Conservation (phyloP, 2,888 invertebrate species). For the Dolichomitus sp. region DNA sequence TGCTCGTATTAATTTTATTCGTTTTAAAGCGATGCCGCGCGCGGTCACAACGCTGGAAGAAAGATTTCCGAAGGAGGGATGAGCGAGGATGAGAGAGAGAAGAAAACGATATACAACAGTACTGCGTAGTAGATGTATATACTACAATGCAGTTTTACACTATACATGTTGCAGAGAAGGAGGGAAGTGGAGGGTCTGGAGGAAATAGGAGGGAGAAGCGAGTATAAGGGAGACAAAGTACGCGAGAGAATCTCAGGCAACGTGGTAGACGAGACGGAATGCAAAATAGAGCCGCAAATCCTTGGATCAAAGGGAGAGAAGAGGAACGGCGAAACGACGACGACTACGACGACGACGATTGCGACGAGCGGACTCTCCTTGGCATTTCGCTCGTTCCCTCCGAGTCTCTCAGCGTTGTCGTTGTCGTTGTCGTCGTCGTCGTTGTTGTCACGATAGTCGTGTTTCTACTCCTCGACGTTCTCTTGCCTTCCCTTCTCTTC, state of each 20-base stretch:
- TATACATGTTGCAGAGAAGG: constrained; percentile 58
- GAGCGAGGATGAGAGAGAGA: not conserved
- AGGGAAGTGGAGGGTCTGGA: constrained; percentile 22
- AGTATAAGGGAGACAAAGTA: constrained; percentile 68
- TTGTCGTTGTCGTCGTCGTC: constrained; percentile 54
- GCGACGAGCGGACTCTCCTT: constrained; percentile 71
- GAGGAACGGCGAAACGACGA: constrained; percentile 70
- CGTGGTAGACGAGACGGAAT: constrained; percentile 80
- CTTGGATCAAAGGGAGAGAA: constrained; percentile 79
- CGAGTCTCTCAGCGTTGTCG: constrained; percentile 48
- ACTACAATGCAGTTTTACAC: constrained; percentile 50
- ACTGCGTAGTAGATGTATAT: constrained; percentile 26
- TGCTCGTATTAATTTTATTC: constrained; percentile 65
- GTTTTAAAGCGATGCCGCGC: constrained; percentile 52
- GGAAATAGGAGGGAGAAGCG: constrained; percentile 54
- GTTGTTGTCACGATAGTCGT: constrained; percentile 71
- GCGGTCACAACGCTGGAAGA: constrained; percentile 38
- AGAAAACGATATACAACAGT: constrained; percentile 7
- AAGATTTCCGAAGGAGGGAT: constrained; percentile 50
- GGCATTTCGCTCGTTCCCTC: constrained; percentile 77
- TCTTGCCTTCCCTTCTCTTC: constrained; percentile 43
- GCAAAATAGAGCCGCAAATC: constrained; percentile 84
- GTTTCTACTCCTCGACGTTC: constrained; percentile 64
- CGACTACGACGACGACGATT: constrained; percentile 66
- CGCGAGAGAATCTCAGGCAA: constrained; percentile 68